Base-by-base conservation (phyloP, 2,888 invertebrate genomes). In the Tinea pellionella region DNA sequence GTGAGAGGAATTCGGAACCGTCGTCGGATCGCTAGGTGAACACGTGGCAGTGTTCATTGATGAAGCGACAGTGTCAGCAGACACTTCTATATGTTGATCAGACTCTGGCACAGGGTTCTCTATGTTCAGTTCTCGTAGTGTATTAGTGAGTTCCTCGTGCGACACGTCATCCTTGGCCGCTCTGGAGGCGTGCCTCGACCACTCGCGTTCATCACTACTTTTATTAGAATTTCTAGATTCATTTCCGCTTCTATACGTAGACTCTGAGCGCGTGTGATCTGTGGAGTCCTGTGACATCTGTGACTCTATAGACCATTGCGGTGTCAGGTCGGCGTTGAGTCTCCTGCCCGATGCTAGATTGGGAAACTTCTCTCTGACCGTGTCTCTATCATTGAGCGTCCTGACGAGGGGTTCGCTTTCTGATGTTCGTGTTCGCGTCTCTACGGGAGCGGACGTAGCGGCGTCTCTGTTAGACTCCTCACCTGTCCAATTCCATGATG, bases 251-350 rank as follows among this genome's bases (percentile, higher is more conserved):
- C 85, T 75, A 64, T 89, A 89, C 55, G 90, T 90, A 61, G 89
- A 89, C 68, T 90, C 90, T 9, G 90, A 90, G 11, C 89, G 89
- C 58, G 89, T 90, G 42, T 89, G 78, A 18, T 91, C 91, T 63
- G 90, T 91, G 1, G 91, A 91, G 66, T 91, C 91, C 69, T 91
- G 90, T 9, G 90, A 91, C 76, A 90, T 88, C 71, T 91, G 90
- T 37, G 91, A 91, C 69, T 91, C 91, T 60, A 89, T 89, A 4
- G 91, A 91, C 91, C 91, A 91, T 66, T 91, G 91, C 1, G 90
- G 90, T 16, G 90, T 80, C 65, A 83, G 69, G 51, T 83, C 79
- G 67, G 82, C 69, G 65, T 85, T 78, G 61, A 80, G 75, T 47
- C 83, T 74, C 63, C 82, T 88, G 37, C 82, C 86, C 56, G 81